Base-by-base conservation (phyloP, 2,797 vertebrate genomes). In the Cygnus olor region DNA sequence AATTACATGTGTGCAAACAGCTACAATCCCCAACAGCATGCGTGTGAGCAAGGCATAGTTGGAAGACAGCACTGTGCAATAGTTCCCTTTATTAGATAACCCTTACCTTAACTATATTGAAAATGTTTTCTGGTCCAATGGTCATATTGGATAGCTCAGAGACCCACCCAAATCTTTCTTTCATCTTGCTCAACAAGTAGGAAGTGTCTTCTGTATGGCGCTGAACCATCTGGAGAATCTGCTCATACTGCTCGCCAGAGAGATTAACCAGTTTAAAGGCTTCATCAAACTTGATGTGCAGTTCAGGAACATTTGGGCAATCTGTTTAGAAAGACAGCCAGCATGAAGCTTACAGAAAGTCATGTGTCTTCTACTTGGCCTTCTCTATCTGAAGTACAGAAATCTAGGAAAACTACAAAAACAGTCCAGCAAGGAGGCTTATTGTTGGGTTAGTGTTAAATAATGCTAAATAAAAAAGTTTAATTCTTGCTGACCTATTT, bases 131-230 rank as follows among this genome's bases (percentile, higher is more conserved):
- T 6, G 96, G 90, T 58, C 86, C 54, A 6, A 94, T 97, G 66
- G 91, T 97, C 95, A 68, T 96, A 89, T 98, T 98, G 78, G 95
- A 97, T 76, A 98, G 95, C 84, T 98, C 98, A 18, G 98, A 97
- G 96, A 99, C 98, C 99, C 99, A 99, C 90, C 98, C 98, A 90
- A 98, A 99, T 25, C 98, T 97, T 19, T 98, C 91, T 5, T 98
- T 98, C 99, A 99, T 99, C 97, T 97, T 98, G 93, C 97, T 97
- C 86, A 99, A 93, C 97, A 99, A 97, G 94, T 92, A 96, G 30
- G 97, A 88, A 0, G 98, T 99, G 60, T 99, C 98, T 32, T 99
- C 98, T 0, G 98, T 97, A 90, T 99, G 99, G 61, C 71, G 98
- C 89, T 97, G 98, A 70, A 98, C 97, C 32, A 99, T 98, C 32